Evolutionary conservation across 2,797 vertebrate species (phyloP), one percentile per base, ranked within the genome.

Genomic region (Eupleurogrammus muticus): DNA sequence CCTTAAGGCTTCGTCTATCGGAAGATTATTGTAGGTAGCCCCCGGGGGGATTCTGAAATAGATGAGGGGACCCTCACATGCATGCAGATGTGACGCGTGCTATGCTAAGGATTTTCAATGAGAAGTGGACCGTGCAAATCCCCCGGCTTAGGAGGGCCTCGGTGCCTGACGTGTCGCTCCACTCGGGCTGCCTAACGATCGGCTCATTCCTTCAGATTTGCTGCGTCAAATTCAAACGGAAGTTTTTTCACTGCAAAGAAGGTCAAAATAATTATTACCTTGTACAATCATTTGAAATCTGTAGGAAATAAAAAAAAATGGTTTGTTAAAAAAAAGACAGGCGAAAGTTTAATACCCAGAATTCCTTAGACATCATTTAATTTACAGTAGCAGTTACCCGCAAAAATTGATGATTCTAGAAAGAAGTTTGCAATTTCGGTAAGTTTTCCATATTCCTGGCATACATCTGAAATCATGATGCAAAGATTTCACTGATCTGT

Each of bases 1-100:
- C 84, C 87, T 71, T 76, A 77, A 81, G 87, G 75, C 80, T 85
- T 83, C 79, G 70, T 89, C 87, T 81, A 70, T 79, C 79, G 72
- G 81, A 82, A 83, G 79, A 88, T 90, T 85, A 87, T 84, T 80
- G 86, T 82, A 87, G 76, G 58, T 75, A 61, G 61, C 79, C 83
- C 74, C 80, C 28, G 82, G 87, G 82, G 87, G 77, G 78, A 47
- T 49, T 59, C 21, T 56, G 73, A 73, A 85, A 90, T 83, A 83
- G 79, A 89, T 89, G 82, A 89, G 64, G 71, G 56, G 66, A 76
- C 66, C 55, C 35, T 48, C 4, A 50, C 64, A 61, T 69, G 82
- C 80, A 89, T 87, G 87, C 84, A 88, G 78, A 89, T 86, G 80
- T 83, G 81, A 85, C 82, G 79, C 50, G 2, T 35, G 72, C 52